Base-by-base conservation (phyloP, 2,888 invertebrate species). In the Erpobdella octoculata region DNA sequence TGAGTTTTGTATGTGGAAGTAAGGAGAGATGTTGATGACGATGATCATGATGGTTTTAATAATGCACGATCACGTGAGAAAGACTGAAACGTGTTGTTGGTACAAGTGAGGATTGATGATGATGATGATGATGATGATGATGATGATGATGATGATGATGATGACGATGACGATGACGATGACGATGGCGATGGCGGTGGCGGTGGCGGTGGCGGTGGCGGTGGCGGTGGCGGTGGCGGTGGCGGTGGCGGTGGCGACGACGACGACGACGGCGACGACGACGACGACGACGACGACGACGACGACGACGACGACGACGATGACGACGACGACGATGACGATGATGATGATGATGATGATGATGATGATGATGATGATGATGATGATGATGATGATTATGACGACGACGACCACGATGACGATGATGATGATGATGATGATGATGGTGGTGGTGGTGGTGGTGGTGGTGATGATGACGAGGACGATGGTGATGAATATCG, bases 271-370 rank as follows among this genome's bases (percentile, higher is more conserved):
- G 46, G 46, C 25, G 70, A 70, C 25, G 70, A 33, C 18, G 46
- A 67, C 18, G 48, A 67, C 18, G 28, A 46, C 21, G 67, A 67
- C 31, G 48, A 71, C 37, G 37, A 36, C 41, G 18, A 53, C 37
- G 35, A 62, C 1, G 70, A 70, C 28, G 70, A 58, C 18, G 70
- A 70, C 35, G 70, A 70, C 21, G 70, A 59, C 33, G 53, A 33
- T 70, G 70, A 53, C 35, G 59, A 70, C 2, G 71, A 71, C 31
- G 71, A 71, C 28, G 71, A 71, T 41, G 71, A 41, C 41, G 41
- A 70, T 33, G 70, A 59, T 58, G 59, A 53, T 25, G 53, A 58
- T 33, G 70, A 70, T 70, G 70, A 70, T 33, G 58, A 33, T 33
- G 33, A 70, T 35, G 66, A 38, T 46, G 41, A 66, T 66, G 66